phyloP scores from a whole-genome alignment of 2,888 invertebrate species.

The Rotaria socialis region DNA sequence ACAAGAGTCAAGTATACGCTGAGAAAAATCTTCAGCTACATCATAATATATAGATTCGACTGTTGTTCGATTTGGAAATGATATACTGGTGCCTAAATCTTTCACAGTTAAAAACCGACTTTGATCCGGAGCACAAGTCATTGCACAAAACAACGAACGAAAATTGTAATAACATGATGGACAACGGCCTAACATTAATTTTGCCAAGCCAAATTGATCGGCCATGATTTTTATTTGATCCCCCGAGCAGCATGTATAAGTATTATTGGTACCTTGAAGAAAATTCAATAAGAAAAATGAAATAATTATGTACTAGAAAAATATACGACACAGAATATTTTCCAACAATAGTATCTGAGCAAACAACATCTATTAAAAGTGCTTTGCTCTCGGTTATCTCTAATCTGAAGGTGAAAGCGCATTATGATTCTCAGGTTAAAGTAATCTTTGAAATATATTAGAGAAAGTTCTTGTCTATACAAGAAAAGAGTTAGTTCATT shows the following conservation, averaged over 20 bases:
- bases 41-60: neutral
- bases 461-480: no score
- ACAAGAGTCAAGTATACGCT: neutral
- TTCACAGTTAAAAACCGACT: neutral
- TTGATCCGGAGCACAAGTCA: conserved; percentile 41
- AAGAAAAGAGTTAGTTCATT: no score
- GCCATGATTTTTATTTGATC: conserved; percentile 33
- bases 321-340: no score
- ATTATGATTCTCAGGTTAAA: no score
- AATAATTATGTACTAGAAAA: no score
- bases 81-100: neutral
- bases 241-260: conserved; percentile 44
- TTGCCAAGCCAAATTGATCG: conserved; percentile 28
- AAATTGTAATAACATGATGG: conserved; percentile 46
- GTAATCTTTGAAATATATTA: no score
- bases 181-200: conserved; percentile 41
- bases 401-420: no score
- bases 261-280: neutral
- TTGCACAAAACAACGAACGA: conserved; percentile 42
- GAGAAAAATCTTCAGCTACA: conserved; percentile 6
- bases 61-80: neutral
- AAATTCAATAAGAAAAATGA: no score
- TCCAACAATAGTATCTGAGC: no score
- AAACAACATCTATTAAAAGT: no score
- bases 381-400: no score